Conservation (phyloP, 1,140 invertebrate species). For the Ericerus pela region DNA sequence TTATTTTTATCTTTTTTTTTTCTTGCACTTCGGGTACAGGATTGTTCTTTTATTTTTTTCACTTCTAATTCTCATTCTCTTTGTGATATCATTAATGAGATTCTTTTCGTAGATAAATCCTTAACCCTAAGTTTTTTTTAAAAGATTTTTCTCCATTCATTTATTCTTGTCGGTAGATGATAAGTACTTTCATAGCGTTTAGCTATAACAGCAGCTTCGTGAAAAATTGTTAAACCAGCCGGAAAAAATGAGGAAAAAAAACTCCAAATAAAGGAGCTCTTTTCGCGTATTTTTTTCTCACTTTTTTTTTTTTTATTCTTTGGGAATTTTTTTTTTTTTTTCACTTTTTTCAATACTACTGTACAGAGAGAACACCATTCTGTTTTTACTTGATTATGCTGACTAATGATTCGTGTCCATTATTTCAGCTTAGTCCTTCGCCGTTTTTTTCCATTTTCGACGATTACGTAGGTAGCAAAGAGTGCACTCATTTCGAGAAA, state of each 20-base stretch:
- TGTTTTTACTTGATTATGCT: slow-evolving; percentile 8
- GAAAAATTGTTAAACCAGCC: slow-evolving; percentile 10
- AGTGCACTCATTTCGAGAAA: no score
- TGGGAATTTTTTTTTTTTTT: neutral
- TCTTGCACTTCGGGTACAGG: neutral
- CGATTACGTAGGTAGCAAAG: neutral
- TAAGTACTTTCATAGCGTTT: slow-evolving; percentile 8
- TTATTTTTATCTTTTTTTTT: neutral
- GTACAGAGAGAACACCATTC: slow-evolving; percentile 1
- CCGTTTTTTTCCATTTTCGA: neutral
- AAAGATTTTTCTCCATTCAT: slow-evolving; percentile 11
- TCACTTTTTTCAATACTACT: neutral
- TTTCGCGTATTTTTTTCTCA: slow-evolving; percentile 4
- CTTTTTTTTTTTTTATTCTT: neutral
- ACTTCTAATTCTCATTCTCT: neutral
- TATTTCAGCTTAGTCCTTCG: neutral
- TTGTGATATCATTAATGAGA: slow-evolving; percentile 11
- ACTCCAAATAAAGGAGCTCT: slow-evolving; percentile 5
- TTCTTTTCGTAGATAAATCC: slow-evolving; percentile 9
- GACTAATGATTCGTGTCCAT: slow-evolving; percentile 6
- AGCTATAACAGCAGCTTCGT: slow-evolving; percentile 8
- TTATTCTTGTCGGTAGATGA: slow-evolving; percentile 12
- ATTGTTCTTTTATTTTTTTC: slow-evolving; percentile 5
- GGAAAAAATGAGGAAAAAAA: slow-evolving; percentile 10
- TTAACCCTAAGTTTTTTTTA: slow-evolving; percentile 11